A percentile compares a stretch with the other conserved stretches of the same genome.
These are phyloP conservation scores for Hydropotes inermis DNA, from an alignment of 2,113 vertebrate genomes.

Conservation along the genomic window DNA sequence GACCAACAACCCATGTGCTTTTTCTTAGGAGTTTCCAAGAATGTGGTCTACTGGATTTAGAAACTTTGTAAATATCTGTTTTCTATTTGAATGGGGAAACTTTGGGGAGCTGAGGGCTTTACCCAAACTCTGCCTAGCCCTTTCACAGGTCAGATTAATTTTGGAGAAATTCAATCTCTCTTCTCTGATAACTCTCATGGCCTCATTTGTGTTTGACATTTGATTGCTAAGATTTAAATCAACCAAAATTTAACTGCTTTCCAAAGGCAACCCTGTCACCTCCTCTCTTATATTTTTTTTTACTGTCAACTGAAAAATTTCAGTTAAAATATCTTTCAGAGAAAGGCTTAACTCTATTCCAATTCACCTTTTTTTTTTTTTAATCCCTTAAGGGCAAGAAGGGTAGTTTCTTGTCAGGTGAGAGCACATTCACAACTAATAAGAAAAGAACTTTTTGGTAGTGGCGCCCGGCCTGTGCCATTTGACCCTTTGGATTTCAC, in stretches of 20 bases:
- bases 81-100: not conserved
- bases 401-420: not conserved
- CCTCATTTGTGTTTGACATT: not conserved
- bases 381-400: not conserved
- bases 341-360: conserved; percentile 14
- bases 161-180: not conserved
- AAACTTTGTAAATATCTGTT: not conserved
- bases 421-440: not conserved
- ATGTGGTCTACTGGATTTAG: not conserved
- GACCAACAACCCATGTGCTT: not conserved
- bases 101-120: not conserved
- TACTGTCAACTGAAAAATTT: not conserved
- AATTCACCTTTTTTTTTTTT: not conserved
- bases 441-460: not conserved
- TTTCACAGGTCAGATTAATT: not conserved
- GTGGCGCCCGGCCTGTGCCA: not conserved
- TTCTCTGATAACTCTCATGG: not conserved
- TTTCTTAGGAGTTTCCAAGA: not conserved
- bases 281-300: not conserved
- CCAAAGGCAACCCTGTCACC: not conserved
- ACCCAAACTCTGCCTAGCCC: not conserved
- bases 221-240: conserved; percentile 7
- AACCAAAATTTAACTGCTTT: not conserved
- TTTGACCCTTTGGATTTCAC: not conserved
- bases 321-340: not conserved